Conservation (phyloP, 2,888 invertebrate genomes). For the Calameuta pallipes region DNA sequence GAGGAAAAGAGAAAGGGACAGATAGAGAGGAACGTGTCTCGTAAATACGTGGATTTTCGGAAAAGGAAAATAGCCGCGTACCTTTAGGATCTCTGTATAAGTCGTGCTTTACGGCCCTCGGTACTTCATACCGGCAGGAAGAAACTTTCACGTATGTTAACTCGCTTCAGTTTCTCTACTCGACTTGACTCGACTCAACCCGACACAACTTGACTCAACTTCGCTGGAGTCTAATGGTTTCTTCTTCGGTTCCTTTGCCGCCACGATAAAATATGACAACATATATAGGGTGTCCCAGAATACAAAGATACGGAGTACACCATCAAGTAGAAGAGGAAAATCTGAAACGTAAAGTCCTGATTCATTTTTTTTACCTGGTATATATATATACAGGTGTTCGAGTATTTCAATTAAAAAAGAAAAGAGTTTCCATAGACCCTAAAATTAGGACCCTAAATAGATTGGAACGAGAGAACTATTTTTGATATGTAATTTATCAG, state of each 20-base stretch:
- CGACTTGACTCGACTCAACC: not conserved
- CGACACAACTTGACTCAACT: too few species aligned
- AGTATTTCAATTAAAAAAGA: too few species aligned
- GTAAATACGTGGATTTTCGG: not conserved
- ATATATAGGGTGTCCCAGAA: not conserved
- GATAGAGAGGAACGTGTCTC: not conserved
- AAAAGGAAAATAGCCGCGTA: not conserved
- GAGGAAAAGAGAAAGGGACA: too few species aligned
- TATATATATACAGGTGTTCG: too few species aligned
- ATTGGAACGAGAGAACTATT: too few species aligned
- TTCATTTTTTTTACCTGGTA: too few species aligned
- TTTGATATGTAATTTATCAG: too few species aligned
- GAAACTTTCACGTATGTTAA: not conserved
- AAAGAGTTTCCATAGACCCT: too few species aligned
- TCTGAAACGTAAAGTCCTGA: too few species aligned
- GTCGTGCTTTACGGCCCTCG: not conserved
- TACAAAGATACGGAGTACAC: too few species aligned
- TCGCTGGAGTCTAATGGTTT: not conserved
- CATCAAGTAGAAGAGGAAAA: too few species aligned
- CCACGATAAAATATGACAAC: not conserved
- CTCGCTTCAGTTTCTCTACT: not conserved
- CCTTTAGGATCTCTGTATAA: not conserved
- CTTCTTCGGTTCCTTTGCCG: not conserved
- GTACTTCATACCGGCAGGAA: not conserved
- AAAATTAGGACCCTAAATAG: too few species aligned